Conservation (phyloP, 2,113 vertebrate species). For the Anguilla japonica region DNA sequence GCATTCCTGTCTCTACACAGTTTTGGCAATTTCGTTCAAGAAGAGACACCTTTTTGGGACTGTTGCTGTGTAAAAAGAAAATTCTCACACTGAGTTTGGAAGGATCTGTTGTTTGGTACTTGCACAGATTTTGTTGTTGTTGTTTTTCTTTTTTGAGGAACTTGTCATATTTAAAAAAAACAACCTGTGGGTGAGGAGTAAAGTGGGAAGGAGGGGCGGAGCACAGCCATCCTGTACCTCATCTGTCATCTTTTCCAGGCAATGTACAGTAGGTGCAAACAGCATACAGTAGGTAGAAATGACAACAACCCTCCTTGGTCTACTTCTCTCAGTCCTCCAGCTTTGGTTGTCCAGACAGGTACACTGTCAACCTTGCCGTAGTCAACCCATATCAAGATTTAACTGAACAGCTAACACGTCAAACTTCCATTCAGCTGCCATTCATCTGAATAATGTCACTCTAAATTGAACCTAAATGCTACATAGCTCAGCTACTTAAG, state of each 20-base stretch:
- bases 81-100: not conserved
- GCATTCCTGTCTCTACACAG: conserved; percentile 57
- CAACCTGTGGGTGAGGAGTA: not conserved
- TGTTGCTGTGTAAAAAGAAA: conserved; percentile 19
- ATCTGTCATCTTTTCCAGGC: too few relatives aligned
- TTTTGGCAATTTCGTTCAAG: conserved; percentile 32
- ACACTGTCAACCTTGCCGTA: too few relatives aligned
- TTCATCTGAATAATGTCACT: too few relatives aligned
- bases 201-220: not conserved
- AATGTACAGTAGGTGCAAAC: not conserved
- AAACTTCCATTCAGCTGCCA: too few relatives aligned
- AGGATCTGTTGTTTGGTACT: not conserved
- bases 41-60: conserved; percentile 38
- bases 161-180: not conserved
- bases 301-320: too few relatives aligned
- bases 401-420: too few relatives aligned
- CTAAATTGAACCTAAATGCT: too few relatives aligned
- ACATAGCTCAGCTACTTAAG: too few relatives aligned
- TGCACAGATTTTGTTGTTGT: not conserved
- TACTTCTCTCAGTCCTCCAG: too few relatives aligned
- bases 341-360: too few relatives aligned
- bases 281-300: too few relatives aligned
- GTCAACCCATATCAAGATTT: too few relatives aligned
- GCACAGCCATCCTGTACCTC: not conserved
- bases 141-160: not conserved